These are phyloP conservation scores for Furcula furcula DNA, from an alignment of 2,888 invertebrate genomes.

Conservation along the genomic window DNA sequence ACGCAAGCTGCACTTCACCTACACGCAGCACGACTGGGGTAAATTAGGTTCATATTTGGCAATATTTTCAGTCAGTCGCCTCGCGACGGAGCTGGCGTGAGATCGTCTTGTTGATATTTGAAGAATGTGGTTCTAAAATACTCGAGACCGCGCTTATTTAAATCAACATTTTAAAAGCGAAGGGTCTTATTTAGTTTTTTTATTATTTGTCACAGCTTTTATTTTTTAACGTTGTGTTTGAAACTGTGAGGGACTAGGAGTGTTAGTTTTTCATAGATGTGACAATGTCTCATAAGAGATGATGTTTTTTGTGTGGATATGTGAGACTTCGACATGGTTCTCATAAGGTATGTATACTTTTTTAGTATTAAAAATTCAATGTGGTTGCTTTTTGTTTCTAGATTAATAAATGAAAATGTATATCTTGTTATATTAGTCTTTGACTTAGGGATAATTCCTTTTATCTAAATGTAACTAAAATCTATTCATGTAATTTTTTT, in stretches of 20 bases:
- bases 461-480: too few relatives aligned
- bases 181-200: conserved; percentile 19
- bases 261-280: conserved; percentile 21
- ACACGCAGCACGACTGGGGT: conserved; percentile 44
- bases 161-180: conserved; percentile 26
- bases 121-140: conserved; percentile 5
- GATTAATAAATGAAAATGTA: too few relatives aligned
- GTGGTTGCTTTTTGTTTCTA: too few relatives aligned
- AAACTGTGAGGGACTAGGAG: conserved; percentile 25
- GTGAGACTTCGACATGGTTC: conserved; percentile 27
- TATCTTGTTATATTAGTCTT: too few relatives aligned
- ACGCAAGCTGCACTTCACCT: conserved; percentile 41
- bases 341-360: conserved; percentile 28
- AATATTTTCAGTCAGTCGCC: conserved; percentile 53
- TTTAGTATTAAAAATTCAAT: too few relatives aligned
- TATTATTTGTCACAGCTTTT: conserved; percentile 13
- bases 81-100: conserved; percentile 35
- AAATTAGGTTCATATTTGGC: conserved; percentile 65
- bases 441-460: too few relatives aligned
- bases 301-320: conserved; percentile 29
- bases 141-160: conserved; percentile 31
- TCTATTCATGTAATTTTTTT: too few relatives aligned
- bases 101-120: conserved; percentile 24
- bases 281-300: conserved; percentile 21
- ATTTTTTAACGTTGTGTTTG: conserved; percentile 13